Evolutionary conservation across 2,797 vertebrate species (phyloP), one percentile per base, ranked within the genome.

Genomic region (Anniella stebbinsi): DNA sequence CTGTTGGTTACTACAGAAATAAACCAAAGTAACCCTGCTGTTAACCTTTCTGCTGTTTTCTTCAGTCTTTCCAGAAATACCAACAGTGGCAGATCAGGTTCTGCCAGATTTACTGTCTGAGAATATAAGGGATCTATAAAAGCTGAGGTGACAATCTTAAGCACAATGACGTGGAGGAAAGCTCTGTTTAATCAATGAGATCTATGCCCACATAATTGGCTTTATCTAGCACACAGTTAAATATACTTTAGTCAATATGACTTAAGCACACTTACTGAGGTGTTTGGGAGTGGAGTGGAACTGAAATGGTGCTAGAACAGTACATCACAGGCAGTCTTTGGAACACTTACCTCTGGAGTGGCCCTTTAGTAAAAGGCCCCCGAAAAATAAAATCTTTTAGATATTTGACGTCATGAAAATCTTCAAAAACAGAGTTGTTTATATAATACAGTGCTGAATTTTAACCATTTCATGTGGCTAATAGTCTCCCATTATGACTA

Each of bases 391-490:
- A 92, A 89, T 86, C 94, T 45, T 85, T 88, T 91, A 48, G 60
- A 48, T 84, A 15, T 91, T 80, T 93, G 95, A 94, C 90, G 91
- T 96, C 94, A 96, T 63, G 72, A 85, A 94, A 89, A 82, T 90
- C 30, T 60, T 73, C 86, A 93, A 92, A 89, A 85, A 86, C 38
- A 85, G 51, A 70, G 6, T 12, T 89, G 72, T 91, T 92, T 38
- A 38, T 90, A 93, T 92, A 89, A 92, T 3, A 87, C 92, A 70
- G 69, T 60, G 69, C 41, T 93, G 77, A 21, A 17, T 88, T 73
- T 88, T 41, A 93, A 91, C 87, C 18, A 67, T 75, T 80, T 23
- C 87, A 41, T 48, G 38, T 38, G 77, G 3, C n/a, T 86, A 87
- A 77, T 83, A 85, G 75, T 78, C 1, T 90, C 80, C 57, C 12